Base-by-base conservation (phyloP, 2,888 invertebrate genomes). In the Chirona hameri region DNA sequence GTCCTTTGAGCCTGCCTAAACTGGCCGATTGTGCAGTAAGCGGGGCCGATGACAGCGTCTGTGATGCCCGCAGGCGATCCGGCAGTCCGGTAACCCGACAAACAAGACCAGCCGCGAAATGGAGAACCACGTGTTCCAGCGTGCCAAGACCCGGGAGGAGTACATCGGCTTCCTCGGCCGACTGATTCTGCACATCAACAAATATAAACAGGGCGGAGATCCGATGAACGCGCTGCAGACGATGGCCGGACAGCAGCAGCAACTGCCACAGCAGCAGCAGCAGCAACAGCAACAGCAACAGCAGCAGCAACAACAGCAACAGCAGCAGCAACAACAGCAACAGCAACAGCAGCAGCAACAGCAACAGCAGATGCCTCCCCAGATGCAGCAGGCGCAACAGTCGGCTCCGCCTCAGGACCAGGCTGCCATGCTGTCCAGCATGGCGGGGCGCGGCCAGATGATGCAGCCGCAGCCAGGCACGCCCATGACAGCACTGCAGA, bases 81-180 rank as follows among this genome's bases (percentile, higher is more conserved):
- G 69, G 0, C n/a, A 29, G 14, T 29, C 69, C 14, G 69, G 69
- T 29, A 69, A 69, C 3, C 69, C 69, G 29, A 69, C 69, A 10
- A 69, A 69, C 29, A 69, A 69, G 29, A 69, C 69, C 0, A 69
- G 69, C 29, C 10, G 12, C 15, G 69, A 69, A n/a, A 69, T 69
- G 69, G 69, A 69, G 69, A 29, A 69, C 69, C 84, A 84, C 83
- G 79, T 84, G 31, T 84, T 84, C 79, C 83, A 84, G 55, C 69
- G 83, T 39, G 81, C 84, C 52, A 83, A 65, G 27, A 83, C 82
- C 57, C 81, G 82, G 39, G 83, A 84, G 9, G 84, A 84, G 27
- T 84, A 84, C 72, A 55, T 84, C 79, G 55, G 81, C 18, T 82
- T 31, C 48, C 82, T 84, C 46, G 81, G 55, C 1, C 82, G 83